Conservation (phyloP, 2,888 invertebrate genomes). For the Lampropteryx suffumata region DNA sequence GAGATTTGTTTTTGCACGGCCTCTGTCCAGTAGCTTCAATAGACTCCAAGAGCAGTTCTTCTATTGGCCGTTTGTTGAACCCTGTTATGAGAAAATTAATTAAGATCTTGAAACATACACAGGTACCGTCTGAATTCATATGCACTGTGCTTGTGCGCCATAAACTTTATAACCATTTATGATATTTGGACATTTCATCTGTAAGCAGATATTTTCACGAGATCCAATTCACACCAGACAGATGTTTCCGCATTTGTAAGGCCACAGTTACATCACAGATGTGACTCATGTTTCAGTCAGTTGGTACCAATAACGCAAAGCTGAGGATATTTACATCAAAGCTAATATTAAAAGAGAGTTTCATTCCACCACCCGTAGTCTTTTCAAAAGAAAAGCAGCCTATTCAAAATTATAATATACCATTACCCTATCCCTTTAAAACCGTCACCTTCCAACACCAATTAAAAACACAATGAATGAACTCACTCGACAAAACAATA, state of each 20-base stretch:
- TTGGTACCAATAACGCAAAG: constrained; percentile 14
- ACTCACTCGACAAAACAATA: constrained; percentile 71
- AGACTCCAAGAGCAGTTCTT: constrained; percentile 90
- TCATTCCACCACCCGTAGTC: constrained; percentile 41
- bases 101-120: constrained; percentile 14
- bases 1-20: constrained; percentile 82
- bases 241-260: constrained; percentile 4
- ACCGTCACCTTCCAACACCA: constrained; percentile 68
- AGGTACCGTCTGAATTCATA: background rate
- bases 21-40: constrained; percentile 88
- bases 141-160: no score
- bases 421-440: constrained; percentile 36
- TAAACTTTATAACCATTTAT: no score
- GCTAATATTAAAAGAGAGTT: constrained; percentile 29
- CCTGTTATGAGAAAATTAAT: constrained; percentile 54
- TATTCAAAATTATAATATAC: constrained; percentile 36
- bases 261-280: constrained; percentile 4
- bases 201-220: background rate
- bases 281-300: constrained; percentile 5
- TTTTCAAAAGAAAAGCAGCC: constrained; percentile 36
- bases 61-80: constrained; percentile 88
- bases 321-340: constrained; percentile 39
- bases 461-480: constrained; percentile 76
- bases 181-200: no score
- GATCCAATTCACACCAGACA: constrained; percentile 11